These are phyloP conservation scores for Leptopilina boulardi DNA, from an alignment of 1,140 invertebrate species.

Conservation along the genomic window DNA sequence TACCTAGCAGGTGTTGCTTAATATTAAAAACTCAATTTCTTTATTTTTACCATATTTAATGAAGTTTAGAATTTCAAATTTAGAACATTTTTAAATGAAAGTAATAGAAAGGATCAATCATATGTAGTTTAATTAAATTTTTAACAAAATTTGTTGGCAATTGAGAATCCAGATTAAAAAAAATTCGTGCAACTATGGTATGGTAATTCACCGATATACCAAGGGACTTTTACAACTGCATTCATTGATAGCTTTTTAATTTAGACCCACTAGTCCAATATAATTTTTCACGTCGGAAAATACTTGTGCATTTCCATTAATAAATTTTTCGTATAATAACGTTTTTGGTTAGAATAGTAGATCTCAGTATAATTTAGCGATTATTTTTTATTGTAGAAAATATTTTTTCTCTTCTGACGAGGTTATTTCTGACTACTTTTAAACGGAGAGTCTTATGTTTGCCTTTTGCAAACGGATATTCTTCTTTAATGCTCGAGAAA, in stretches of 20 bases:
- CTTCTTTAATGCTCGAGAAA: slow-evolving; percentile 19
- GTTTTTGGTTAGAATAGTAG: too few relatives aligned
- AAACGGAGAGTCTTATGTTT: slow-evolving; percentile 13
- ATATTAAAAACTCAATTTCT: too few relatives aligned
- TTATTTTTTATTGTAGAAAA: background rate
- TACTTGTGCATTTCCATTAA: too few relatives aligned
- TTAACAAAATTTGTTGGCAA: background rate
- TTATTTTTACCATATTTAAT: background rate
- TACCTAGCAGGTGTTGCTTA: too few relatives aligned
- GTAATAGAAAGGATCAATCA: background rate
- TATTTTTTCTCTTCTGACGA: background rate
- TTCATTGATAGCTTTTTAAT: too few relatives aligned
- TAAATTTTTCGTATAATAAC: too few relatives aligned
- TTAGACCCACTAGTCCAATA: too few relatives aligned
- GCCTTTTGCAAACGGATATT: slow-evolving; percentile 16
- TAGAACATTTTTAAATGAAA: background rate
- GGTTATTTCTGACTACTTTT: background rate
- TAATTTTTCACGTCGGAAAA: too few relatives aligned
- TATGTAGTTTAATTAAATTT: background rate
- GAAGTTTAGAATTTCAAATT: background rate
- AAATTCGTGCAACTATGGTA: background rate
- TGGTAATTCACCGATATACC: too few relatives aligned
- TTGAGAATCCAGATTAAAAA: background rate
- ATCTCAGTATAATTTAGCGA: background rate
- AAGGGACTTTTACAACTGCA: too few relatives aligned